Percentiles rank a stretch among this genome's conserved stretches.
Evolutionary conservation across 2,797 vertebrate genomes (phyloP).

Genomic region (Sebastolobus altivelis): DNA sequence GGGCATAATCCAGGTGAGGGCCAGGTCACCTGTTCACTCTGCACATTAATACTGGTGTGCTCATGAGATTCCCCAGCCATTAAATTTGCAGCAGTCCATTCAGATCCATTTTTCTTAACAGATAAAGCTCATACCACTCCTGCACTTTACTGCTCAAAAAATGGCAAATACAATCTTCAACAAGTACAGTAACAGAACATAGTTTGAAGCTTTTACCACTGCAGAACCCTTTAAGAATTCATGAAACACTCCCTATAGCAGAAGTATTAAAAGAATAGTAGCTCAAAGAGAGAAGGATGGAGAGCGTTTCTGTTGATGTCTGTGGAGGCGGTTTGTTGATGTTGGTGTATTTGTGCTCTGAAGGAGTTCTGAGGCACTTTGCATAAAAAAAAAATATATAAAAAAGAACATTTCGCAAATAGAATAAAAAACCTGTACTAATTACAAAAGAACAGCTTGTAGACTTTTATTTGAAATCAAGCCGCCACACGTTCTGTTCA

Average conservation of each 20-base stretch:
- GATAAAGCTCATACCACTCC: not conserved
- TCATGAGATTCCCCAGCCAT: not conserved
- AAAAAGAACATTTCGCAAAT: slow-evolving; percentile 2
- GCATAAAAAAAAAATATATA: not conserved
- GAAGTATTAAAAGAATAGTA: slow-evolving; percentile 12
- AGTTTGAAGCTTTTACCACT: slow-evolving; percentile 21
- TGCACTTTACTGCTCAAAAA: slow-evolving; percentile 1
- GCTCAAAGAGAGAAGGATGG: not conserved
- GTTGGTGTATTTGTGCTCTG: slow-evolving; percentile 4
- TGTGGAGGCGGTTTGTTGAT: slow-evolving; percentile 28
- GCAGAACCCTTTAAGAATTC: slow-evolving; percentile 37
- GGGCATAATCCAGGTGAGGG: slow-evolving; percentile 28
- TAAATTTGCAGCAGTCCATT: not conserved
- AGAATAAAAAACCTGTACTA: slow-evolving; percentile 1
- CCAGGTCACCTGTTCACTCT: slow-evolving; percentile 9
- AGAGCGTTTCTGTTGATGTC: slow-evolving; percentile 23
- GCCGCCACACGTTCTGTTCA: not conserved
- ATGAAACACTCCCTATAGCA: slow-evolving; percentile 32
- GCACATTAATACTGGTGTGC: not conserved
- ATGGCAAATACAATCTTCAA: not conserved
- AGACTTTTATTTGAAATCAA: slow-evolving; percentile 5
- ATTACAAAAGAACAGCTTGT: slow-evolving; percentile 14
- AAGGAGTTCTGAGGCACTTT: slow-evolving; percentile 7
- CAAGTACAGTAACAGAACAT: slow-evolving; percentile 6
- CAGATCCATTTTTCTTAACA: not conserved